A percentile compares a stretch with the other conserved stretches of the same genome.
These are phyloP conservation scores for Cuculus canorus DNA, from an alignment of 2,797 vertebrate genomes.

Conservation along the genomic window DNA sequence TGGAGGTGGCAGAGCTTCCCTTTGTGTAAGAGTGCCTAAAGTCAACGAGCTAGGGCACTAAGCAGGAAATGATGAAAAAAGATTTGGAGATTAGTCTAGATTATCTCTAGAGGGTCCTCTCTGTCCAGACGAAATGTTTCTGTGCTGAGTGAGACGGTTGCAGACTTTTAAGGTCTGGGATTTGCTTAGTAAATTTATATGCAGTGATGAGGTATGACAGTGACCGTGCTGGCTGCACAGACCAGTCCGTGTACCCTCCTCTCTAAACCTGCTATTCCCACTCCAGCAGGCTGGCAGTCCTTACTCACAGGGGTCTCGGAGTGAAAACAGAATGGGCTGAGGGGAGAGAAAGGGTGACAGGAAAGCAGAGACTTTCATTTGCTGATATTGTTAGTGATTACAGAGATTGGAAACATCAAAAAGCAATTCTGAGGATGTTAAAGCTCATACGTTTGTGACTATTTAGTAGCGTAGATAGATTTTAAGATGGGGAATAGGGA, in stretches of 20 bases:
- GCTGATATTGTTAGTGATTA: neutral
- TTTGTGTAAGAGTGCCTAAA: neutral
- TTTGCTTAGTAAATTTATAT: neutral
- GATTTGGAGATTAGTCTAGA: neutral
- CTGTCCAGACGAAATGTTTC: neutral
- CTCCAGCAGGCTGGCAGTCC: neutral
- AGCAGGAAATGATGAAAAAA: neutral
- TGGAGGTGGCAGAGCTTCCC: neutral
- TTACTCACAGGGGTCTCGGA: neutral
- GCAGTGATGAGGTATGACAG: neutral
- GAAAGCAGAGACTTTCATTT: neutral
- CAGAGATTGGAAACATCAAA: neutral
- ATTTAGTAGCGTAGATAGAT: neutral
- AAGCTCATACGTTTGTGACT: neutral
- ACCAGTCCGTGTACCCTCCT: neutral
- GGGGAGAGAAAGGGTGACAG: neutral
- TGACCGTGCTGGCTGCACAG: neutral
- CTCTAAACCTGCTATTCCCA: neutral
- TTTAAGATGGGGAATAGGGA: neutral
- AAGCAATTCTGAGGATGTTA: neutral
- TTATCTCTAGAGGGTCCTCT: neutral
- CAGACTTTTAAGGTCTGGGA: neutral
- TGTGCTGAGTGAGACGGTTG: neutral
- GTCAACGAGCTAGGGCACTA: neutral
- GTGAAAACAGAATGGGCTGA: neutral